A percentile compares a stretch with the other conserved stretches of the same genome.
These are phyloP conservation scores for Cataglyphis cursor DNA, from an alignment of 2,888 invertebrate genomes.

Conservation along the genomic window DNA sequence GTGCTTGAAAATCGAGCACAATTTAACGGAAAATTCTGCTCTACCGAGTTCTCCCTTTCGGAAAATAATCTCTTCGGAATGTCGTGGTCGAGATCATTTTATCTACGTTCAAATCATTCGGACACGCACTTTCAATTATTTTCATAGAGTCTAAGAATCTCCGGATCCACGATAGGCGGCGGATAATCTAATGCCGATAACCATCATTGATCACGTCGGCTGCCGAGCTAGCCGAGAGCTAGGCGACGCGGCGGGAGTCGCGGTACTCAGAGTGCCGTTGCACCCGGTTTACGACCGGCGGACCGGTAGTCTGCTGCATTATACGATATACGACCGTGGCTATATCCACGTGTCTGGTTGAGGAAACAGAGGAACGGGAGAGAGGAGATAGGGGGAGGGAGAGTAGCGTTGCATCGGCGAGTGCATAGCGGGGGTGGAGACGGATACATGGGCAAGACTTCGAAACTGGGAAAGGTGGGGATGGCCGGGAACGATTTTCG, in stretches of 20 bases:
- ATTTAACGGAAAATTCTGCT: background rate
- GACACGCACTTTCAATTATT: conserved; percentile 7
- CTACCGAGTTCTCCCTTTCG: background rate
- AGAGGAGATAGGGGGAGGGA: no score
- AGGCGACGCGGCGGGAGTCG: conserved; percentile 51
- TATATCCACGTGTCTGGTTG: conserved; percentile 80
- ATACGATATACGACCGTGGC: conserved; percentile 74
- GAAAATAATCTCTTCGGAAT: background rate
- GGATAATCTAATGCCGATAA: conserved; percentile 30
- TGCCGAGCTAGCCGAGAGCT: conserved; percentile 25
- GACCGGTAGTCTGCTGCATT: conserved; percentile 84
- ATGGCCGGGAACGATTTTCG: conserved; percentile 30
- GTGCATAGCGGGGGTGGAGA: background rate
- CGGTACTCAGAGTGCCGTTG: conserved; percentile 75
- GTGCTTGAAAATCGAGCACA: background rate
- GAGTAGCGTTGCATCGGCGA: conserved; percentile 71
- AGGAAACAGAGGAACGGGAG: background rate
- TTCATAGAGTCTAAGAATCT: conserved; percentile 26
- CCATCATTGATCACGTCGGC: conserved; percentile 40
- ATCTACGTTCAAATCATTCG: background rate
- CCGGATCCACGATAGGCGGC: background rate
- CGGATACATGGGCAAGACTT: conserved; percentile 56
- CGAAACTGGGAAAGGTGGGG: conserved; percentile 33
- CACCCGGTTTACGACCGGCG: conserved; percentile 83
- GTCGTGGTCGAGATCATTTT: background rate